These are phyloP conservation scores for Barypeithes pellucidus DNA, from an alignment of 2,888 invertebrate species.

Conservation along the genomic window DNA sequence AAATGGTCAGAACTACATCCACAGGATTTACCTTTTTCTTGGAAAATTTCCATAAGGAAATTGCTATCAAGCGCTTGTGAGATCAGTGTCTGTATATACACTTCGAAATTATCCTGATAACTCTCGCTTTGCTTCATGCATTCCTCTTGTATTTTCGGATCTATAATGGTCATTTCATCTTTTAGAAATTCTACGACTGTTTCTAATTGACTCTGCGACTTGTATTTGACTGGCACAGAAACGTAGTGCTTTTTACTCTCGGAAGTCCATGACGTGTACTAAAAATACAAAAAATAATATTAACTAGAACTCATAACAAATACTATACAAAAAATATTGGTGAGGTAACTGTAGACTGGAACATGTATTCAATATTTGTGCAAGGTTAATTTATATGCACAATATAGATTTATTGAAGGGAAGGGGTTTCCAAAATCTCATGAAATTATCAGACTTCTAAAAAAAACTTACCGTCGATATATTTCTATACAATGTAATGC, in stretches of 20 bases:
- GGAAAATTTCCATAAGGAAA: constrained; percentile 91
- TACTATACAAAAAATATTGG: no score
- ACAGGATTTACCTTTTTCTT: constrained; percentile 84
- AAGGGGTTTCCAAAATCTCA: no score
- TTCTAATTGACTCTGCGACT: constrained; percentile 83
- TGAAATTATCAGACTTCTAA: no score
- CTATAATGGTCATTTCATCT: constrained; percentile 80
- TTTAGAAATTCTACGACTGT: constrained; percentile 87
- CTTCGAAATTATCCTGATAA: constrained; percentile 91
- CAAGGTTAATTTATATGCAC: no score
- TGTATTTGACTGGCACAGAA: constrained; percentile 84
- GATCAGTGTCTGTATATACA: constrained; percentile 92
- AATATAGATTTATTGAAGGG: no score
- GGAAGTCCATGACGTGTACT: constrained; percentile 91
- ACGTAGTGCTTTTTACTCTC: constrained; percentile 87
- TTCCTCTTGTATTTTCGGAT: constrained; percentile 81
- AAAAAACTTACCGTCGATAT: constrained; percentile 85
- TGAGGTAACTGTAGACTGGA: no score
- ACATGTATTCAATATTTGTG: no score
- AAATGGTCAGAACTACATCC: not conserved
- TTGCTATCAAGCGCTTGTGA: constrained; percentile 92
- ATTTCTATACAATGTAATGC: constrained; percentile 87
- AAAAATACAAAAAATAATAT: constrained; percentile 58
- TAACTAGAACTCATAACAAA: no score
- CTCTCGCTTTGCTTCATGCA: constrained; percentile 83